A percentile compares a stretch with the other conserved stretches of the same genome.
phyloP scores from a whole-genome alignment of 2,113 vertebrate genomes.

The Phrynosoma blainvillii region DNA sequence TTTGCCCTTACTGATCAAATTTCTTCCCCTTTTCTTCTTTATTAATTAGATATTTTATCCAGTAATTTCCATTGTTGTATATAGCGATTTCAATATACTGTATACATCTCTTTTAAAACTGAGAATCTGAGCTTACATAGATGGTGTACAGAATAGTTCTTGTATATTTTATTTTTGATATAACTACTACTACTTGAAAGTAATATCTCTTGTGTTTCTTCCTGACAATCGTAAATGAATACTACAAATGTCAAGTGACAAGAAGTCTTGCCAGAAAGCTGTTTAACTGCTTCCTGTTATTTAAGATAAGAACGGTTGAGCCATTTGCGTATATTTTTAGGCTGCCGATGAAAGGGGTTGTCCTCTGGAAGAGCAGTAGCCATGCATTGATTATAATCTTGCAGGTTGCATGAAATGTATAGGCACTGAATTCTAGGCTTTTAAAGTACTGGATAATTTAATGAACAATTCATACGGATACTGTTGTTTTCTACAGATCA shows the following conservation, averaged over 20 bases:
- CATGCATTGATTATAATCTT: not conserved
- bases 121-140: not conserved
- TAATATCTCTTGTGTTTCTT: not conserved
- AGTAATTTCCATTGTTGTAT: no score
- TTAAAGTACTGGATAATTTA: not conserved
- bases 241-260: not conserved
- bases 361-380: not conserved
- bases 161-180: not conserved
- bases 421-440: not conserved
- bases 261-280: not conserved
- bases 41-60: no score
- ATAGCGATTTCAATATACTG: not conserved
- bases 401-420: not conserved
- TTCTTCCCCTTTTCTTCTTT: no score
- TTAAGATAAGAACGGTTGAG: not conserved
- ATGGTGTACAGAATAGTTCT: not conserved
- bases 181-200: not conserved
- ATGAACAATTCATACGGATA: fast-evolving
- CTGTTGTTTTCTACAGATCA: slow-evolving; percentile 39
- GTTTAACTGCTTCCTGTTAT: not conserved
- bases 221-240: not conserved
- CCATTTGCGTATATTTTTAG: no score
- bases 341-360: no score
- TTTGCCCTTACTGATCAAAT: no score
- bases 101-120: not conserved